Evolutionary conservation across 1,140 invertebrate genomes (phyloP).

Genomic region (Scylla paramamosain): DNA sequence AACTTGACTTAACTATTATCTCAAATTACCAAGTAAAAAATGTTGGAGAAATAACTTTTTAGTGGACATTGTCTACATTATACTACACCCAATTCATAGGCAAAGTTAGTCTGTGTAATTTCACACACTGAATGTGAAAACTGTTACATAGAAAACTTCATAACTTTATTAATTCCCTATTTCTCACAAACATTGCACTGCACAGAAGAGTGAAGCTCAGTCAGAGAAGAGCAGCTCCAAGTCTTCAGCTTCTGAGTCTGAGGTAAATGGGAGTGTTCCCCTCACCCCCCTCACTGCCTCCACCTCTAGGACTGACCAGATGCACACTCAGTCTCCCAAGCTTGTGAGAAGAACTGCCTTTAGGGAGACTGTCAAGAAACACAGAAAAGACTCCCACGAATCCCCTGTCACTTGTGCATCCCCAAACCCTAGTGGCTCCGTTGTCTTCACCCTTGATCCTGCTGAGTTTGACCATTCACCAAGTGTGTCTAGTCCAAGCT

Average conservation of each 20-base stretch:
- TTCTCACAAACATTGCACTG: not conserved
- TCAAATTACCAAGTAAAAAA: too few species aligned
- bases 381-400: constrained; percentile 46
- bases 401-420: constrained; percentile 37
- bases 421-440: constrained; percentile 28
- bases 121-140: too few species aligned
- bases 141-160: too few species aligned
- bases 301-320: constrained; percentile 41
- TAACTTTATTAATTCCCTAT: not conserved
- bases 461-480: not conserved
- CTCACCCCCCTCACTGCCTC: constrained; percentile 59
- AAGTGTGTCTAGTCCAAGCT: constrained; percentile 53
- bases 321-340: constrained; percentile 57
- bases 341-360: constrained; percentile 49
- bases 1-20: too few species aligned
- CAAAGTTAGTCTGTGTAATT: too few species aligned
- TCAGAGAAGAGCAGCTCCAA: not conserved
- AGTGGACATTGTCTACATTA: too few species aligned
- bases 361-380: constrained; percentile 48
- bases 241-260: constrained; percentile 23
- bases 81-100: too few species aligned
- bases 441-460: not conserved
- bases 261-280: constrained; percentile 58
- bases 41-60: too few species aligned
- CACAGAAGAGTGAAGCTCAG: constrained; percentile 21